A percentile compares a stretch with the other conserved stretches of the same genome.
Evolutionary conservation across 2,797 vertebrate genomes (phyloP).

Genomic region (Botia almorhae): DNA sequence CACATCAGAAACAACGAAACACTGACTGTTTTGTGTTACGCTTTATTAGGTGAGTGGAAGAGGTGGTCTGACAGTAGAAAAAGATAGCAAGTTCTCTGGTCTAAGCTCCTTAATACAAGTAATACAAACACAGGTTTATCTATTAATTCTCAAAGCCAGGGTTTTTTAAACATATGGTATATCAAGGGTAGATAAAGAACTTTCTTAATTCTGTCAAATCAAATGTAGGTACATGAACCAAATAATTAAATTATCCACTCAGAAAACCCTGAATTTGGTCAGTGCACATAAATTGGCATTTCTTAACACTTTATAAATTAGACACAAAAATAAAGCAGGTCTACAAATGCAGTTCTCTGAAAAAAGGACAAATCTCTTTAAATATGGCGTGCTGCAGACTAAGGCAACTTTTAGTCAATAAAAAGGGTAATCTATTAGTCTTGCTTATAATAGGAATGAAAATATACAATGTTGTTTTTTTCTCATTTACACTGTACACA

Average conservation of each 20-base stretch:
- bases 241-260: slow-evolving; percentile 63
- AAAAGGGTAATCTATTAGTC: slow-evolving; percentile 74
- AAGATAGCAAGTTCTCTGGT: slow-evolving; percentile 67
- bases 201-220: slow-evolving; percentile 42
- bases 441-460: slow-evolving; percentile 79
- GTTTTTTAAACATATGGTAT: slow-evolving; percentile 38
- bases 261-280: slow-evolving; percentile 66
- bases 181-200: slow-evolving; percentile 49
- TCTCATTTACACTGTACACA: slow-evolving; percentile 80
- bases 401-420: slow-evolving; percentile 81
- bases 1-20: slow-evolving; percentile 21
- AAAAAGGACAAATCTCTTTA: slow-evolving; percentile 73
- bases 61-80: slow-evolving; percentile 70
- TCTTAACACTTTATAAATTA: slow-evolving; percentile 73
- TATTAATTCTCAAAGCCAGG: slow-evolving; percentile 44
- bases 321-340: slow-evolving; percentile 70
- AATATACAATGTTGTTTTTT: slow-evolving; percentile 77
- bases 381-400: slow-evolving; percentile 79
- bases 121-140: slow-evolving; percentile 63
- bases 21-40: slow-evolving; percentile 59
- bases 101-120: slow-evolving; percentile 70
- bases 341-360: slow-evolving; percentile 74
- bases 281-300: slow-evolving; percentile 66
- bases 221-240: slow-evolving; percentile 57
- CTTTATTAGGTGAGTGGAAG: slow-evolving; percentile 71